These are phyloP conservation scores for Eurytoma californica DNA, from an alignment of 2,888 invertebrate genomes.

Conservation along the genomic window DNA sequence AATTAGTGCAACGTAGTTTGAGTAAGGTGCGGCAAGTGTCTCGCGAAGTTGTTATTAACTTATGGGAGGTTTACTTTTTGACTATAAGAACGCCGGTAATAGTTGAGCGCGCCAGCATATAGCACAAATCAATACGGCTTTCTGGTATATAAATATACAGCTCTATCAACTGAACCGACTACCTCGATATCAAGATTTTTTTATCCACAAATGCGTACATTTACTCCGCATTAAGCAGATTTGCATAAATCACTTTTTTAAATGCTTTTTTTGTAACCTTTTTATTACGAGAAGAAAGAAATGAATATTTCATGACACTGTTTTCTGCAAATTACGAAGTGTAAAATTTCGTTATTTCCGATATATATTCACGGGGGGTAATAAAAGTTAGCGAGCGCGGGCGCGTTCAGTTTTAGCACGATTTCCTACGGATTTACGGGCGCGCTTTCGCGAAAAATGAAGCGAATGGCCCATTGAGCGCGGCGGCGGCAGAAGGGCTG, in stretches of 20 bases:
- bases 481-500: constrained; percentile 42
- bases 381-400: constrained; percentile 29
- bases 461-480: constrained; percentile 42
- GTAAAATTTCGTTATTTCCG: constrained; percentile 28
- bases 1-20: too few relatives aligned
- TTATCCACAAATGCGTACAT: neutral
- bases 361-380: constrained; percentile 26
- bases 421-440: constrained; percentile 10
- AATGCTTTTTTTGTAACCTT: too few relatives aligned
- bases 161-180: neutral
- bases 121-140: constrained; percentile 23
- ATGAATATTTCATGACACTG: neutral
- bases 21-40: too few relatives aligned
- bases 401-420: constrained; percentile 3
- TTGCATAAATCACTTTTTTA: neutral
- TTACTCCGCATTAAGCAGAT: neutral
- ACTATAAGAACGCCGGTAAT: constrained; percentile 15
- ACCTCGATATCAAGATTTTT: neutral
- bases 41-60: constrained; percentile 17
- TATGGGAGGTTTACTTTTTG: neutral
- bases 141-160: neutral
- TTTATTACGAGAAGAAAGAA: too few relatives aligned
- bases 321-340: constrained; percentile 4
- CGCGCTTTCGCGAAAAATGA: constrained; percentile 35
- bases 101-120: neutral